phyloP scores from a whole-genome alignment of 2,797 vertebrate species.

The Pseudochromis fuscus region DNA sequence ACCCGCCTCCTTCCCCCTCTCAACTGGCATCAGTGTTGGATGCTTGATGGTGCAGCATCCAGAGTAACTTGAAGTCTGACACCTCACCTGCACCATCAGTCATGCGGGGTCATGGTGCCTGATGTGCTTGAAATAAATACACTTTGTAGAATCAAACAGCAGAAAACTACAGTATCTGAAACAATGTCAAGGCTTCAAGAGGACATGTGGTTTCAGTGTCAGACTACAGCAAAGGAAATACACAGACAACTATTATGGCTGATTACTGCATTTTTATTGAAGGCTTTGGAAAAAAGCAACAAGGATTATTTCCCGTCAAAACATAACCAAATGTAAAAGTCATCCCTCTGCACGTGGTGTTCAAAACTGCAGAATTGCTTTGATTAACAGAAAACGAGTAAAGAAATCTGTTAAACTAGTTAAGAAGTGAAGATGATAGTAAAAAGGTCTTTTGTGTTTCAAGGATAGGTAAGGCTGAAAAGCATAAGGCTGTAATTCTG shows the following conservation, averaged over 20 bases:
- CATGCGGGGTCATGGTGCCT: not conserved
- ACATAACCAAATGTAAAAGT: conserved; percentile 51
- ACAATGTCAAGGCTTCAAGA: not conserved
- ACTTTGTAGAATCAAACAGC: not conserved
- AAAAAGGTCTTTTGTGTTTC: conserved; percentile 54
- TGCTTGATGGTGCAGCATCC: not conserved
- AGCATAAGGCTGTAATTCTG: conserved; percentile 79
- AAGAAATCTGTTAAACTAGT: conserved; percentile 56
- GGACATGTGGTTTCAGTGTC: not conserved
- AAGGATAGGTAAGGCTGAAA: conserved; percentile 75
- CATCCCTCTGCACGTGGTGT: conserved; percentile 36
- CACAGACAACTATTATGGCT: conserved; percentile 45
- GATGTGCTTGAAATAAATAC: conserved; percentile 19
- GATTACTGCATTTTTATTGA: conserved; percentile 84
- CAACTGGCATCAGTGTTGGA: not conserved
- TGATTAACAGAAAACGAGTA: conserved; percentile 42
- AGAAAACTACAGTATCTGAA: not conserved
- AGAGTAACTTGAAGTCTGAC: conserved; percentile 3
- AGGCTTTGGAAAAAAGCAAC: conserved; percentile 71
- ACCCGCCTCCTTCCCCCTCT: not conserved
- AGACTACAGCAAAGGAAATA: conserved; percentile 19
- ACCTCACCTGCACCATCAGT: not conserved
- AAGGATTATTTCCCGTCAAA: conserved; percentile 61
- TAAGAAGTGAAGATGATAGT: conserved; percentile 58
- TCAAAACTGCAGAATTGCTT: conserved; percentile 37